Conservation (phyloP, 2,888 invertebrate genomes). For the Nomada lathburiana region DNA sequence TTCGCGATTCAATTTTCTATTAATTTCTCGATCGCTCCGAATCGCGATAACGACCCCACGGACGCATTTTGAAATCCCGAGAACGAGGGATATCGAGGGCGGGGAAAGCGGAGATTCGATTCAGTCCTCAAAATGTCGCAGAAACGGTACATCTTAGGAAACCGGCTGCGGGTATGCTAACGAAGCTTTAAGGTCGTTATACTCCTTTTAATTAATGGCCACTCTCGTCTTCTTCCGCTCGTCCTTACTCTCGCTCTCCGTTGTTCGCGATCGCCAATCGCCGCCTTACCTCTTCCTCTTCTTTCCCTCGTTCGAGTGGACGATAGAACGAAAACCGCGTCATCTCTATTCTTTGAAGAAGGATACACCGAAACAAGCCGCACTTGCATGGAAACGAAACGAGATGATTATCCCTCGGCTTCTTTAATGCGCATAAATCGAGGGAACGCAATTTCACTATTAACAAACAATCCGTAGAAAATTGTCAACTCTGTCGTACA, state of each 20-base stretch:
- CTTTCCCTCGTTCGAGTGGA: constrained; percentile 14
- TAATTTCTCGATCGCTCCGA: neutral
- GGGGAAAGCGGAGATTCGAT: constrained; percentile 23
- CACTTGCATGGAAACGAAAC: too few species aligned
- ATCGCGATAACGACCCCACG: constrained; percentile 27
- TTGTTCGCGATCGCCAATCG: constrained; percentile 50
- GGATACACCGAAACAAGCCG: neutral
- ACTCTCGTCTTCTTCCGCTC: constrained; percentile 71
- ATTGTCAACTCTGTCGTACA: too few species aligned
- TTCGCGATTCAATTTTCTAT: neutral
- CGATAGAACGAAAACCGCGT: neutral
- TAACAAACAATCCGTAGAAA: too few species aligned
- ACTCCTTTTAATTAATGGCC: constrained; percentile 72
- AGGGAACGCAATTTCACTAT: too few species aligned
- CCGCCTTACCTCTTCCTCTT: constrained; percentile 1
- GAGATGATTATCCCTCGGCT: too few species aligned
- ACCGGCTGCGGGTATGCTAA: constrained; percentile 67
- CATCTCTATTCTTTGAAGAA: neutral
- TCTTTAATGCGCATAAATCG: too few species aligned
- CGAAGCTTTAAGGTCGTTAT: constrained; percentile 70
- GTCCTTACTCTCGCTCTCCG: constrained; percentile 67
- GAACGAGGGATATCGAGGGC: neutral
- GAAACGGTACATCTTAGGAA: constrained; percentile 60
- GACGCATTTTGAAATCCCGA: constrained; percentile 44
- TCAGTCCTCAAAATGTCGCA: constrained; percentile 38